These are phyloP conservation scores for Calosoma granatense DNA, from an alignment of 1,140 invertebrate genomes.

Conservation along the genomic window DNA sequence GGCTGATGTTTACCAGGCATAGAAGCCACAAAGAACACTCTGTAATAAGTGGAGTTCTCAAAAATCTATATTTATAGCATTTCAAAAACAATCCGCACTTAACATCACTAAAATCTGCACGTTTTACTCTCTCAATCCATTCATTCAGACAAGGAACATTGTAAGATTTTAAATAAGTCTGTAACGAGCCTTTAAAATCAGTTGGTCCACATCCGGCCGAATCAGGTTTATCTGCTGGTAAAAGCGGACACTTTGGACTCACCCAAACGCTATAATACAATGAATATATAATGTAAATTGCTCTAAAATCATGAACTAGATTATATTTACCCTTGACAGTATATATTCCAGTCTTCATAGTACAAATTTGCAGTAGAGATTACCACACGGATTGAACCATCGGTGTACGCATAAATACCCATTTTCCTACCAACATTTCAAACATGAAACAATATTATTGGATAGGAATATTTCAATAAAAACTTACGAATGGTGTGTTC, in stretches of 20 bases:
- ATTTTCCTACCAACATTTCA: conserved; percentile 81
- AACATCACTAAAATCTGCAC: conserved; percentile 67
- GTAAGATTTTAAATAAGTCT: conserved; percentile 74
- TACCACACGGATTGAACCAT: conserved; percentile 71
- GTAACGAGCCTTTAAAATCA: conserved; percentile 72
- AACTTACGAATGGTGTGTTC: conserved; percentile 78
- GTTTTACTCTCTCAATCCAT: conserved; percentile 65
- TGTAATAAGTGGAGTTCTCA: conserved; percentile 25
- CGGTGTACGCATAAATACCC: conserved; percentile 76
- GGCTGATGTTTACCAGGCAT: conserved; percentile 69
- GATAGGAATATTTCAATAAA: conserved; percentile 12
- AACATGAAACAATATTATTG: conserved; percentile 19
- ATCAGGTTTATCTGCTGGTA: conserved; percentile 41
- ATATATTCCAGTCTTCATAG: conserved; percentile 83
- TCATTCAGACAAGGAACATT: conserved; percentile 51
- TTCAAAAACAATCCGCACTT: conserved; percentile 55
- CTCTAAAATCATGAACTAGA: neutral
- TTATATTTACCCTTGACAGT: conserved; percentile 78
- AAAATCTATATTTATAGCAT: neutral
- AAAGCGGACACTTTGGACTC: conserved; percentile 61
- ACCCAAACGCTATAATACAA: conserved; percentile 84
- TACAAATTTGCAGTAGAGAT: conserved; percentile 91
- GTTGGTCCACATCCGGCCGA: conserved; percentile 70
- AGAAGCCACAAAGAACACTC: conserved; percentile 77
- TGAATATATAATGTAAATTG: conserved; percentile 13